Conservation (phyloP, 2,113 vertebrate genomes). For the Strigops habroptila region DNA sequence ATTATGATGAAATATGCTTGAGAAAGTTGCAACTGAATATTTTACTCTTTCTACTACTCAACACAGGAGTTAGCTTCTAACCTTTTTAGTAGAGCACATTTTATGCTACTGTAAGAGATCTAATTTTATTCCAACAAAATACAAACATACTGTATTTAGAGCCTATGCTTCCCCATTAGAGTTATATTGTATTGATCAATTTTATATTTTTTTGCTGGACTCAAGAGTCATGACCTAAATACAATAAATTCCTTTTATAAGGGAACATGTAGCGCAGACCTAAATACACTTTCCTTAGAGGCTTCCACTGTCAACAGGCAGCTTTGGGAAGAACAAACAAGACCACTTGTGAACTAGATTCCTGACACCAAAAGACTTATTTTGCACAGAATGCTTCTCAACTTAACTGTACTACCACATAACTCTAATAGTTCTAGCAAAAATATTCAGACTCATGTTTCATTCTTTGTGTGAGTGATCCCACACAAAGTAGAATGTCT, state of each 20-base stretch:
- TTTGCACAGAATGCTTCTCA: not conserved
- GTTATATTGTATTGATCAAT: not conserved
- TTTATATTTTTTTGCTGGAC: not conserved
- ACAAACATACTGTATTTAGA: not conserved
- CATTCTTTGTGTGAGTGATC: not conserved
- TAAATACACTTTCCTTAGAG: not conserved
- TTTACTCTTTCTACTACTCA: not conserved
- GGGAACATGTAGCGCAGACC: not conserved
- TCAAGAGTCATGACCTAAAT: not conserved
- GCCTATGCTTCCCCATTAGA: not conserved
- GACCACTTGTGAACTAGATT: not conserved
- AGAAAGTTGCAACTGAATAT: not conserved
- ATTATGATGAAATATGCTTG: not conserved
- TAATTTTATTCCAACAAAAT: not conserved
- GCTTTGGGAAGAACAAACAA: not conserved
- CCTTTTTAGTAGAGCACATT: not conserved
- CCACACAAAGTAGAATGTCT: not conserved
- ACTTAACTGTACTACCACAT: not conserved
- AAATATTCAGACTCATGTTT: not conserved
- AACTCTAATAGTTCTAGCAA: not conserved
- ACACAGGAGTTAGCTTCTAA: not conserved
- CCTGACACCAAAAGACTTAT: not conserved
- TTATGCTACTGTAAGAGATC: not conserved
- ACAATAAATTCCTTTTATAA: not conserved
- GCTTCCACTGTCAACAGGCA: not conserved